Base-by-base conservation (phyloP, 2,113 vertebrate genomes). In the Gopherus evgoodei region DNA sequence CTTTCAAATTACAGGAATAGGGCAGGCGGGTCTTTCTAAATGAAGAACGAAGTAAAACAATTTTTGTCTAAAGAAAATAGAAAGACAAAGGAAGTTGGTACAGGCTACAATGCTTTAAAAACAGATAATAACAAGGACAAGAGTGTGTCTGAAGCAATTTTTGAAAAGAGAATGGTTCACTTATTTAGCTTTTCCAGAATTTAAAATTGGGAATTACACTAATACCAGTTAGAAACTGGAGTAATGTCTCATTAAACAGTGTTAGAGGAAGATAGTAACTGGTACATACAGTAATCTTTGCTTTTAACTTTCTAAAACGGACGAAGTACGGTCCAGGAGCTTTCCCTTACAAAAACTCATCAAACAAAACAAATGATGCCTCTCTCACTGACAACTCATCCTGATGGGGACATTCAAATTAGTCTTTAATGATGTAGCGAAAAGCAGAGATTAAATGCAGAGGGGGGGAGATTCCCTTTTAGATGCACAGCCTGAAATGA, bases 31-130 rank as follows among this genome's bases (percentile, higher is more conserved):
- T 52, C 7, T 16, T 9, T 75, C 82, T 94, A 92, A 91, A 87
- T 5, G 16, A 17, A 91, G 35, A 6, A 90, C 94, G 81, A 59
- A 92, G 84, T 93, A 94, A 96, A 96, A 90, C 2, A 27, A 31
- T 25, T 80, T 94, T 93, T 95, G 47, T 8, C 44, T 90, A 6
- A 31, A 11, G 83, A 52, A 90, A 85, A 86, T 17, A 85, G 35
- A 22, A 81, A 44, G 90, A 80, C 3, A 42, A 84, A 38, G 80
- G 87, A 62, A 53, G 27, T 89, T 90, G 2, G 44, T 29, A 75
- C 19, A 47, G 50, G 9, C 57, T 91, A 88, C n/a, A 44, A 50
- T 90, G 65, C 72, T 86, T 96, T 94, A 88, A 95, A 95, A 6
- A 95, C 7, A 81, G 81, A 88, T 92, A 88, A 79, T n/a, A 5